These are phyloP conservation scores for Pygocentrus nattereri DNA, from an alignment of 2,797 vertebrate genomes.

Conservation along the genomic window DNA sequence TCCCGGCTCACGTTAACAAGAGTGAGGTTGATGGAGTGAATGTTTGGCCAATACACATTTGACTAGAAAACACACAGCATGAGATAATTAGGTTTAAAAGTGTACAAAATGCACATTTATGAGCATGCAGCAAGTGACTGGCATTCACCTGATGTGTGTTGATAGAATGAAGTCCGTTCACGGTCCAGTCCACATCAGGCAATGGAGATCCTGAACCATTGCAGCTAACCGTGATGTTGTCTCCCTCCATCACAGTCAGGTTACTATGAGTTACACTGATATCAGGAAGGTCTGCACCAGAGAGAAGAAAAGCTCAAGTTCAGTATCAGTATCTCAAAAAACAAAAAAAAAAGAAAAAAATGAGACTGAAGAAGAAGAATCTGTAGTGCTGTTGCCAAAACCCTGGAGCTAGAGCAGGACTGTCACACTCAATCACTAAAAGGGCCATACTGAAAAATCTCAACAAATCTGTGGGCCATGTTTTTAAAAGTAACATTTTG, in stretches of 20 bases:
- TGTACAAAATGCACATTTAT: constrained; percentile 52
- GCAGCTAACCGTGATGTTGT: constrained; percentile 93
- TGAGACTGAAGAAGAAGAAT: not conserved
- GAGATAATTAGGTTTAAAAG: not conserved
- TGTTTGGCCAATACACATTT: constrained; percentile 95
- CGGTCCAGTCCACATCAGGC: constrained; percentile 97
- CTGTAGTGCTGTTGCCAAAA: not conserved
- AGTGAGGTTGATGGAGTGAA: constrained; percentile 96
- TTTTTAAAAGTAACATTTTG: too few relatives aligned
- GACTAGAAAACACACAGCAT: constrained; percentile 77
- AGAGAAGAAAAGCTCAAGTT: constrained; percentile 36
- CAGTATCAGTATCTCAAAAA: not conserved
- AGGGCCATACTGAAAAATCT: too few relatives aligned
- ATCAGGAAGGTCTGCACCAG: constrained; percentile 88
- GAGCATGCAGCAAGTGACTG: constrained; percentile 50
- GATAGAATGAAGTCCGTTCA: constrained; percentile 91
- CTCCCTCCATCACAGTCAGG: constrained; percentile 90
- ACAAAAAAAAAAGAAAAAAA: not conserved
- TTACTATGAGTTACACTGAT: constrained; percentile 96
- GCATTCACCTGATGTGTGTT: constrained; percentile 92
- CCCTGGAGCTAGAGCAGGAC: too few relatives aligned
- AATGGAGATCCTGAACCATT: constrained; percentile 92
- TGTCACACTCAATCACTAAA: too few relatives aligned
- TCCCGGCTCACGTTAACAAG: constrained; percentile 94
- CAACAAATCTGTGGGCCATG: too few relatives aligned